These are phyloP conservation scores for Mergus octosetaceus DNA, from an alignment of 2,797 vertebrate genomes.

Conservation along the genomic window DNA sequence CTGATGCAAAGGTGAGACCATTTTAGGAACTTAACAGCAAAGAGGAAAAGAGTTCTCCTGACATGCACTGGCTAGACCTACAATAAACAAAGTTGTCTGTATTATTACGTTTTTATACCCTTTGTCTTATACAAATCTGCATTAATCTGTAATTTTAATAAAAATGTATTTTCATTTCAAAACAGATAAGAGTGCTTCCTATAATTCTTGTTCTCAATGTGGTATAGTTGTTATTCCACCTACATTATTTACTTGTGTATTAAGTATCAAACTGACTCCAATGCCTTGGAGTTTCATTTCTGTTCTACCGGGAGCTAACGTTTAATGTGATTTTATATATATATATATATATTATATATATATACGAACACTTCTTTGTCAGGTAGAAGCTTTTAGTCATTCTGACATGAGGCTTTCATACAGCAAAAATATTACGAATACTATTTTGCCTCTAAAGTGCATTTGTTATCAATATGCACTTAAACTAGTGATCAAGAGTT, in stretches of 20 bases:
- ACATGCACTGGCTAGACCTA: not conserved
- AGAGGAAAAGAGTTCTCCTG: not conserved
- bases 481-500: conserved; percentile 79
- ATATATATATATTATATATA: conserved; percentile 42
- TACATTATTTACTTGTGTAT: conserved; percentile 17
- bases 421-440: conserved; percentile 80
- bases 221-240: conserved; percentile 35
- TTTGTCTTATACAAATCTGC: not conserved
- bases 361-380: conserved; percentile 74
- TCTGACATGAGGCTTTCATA: conserved; percentile 73
- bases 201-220: not conserved
- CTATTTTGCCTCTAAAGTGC: conserved; percentile 80
- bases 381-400: conserved; percentile 79
- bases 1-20: not conserved
- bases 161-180: conserved; percentile 41
- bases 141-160: conserved; percentile 29
- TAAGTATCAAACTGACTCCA: not conserved
- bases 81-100: not conserved
- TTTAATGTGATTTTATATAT: conserved; percentile 60
- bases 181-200: not conserved
- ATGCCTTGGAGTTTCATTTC: conserved; percentile 32
- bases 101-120: not conserved
- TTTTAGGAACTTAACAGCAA: not conserved
- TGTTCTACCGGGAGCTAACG: conserved; percentile 66
- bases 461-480: conserved; percentile 82